Percentiles rank a stretch among this genome's conserved stretches.
phyloP scores from a whole-genome alignment of 2,113 vertebrate genomes.

The Etia nguti region DNA sequence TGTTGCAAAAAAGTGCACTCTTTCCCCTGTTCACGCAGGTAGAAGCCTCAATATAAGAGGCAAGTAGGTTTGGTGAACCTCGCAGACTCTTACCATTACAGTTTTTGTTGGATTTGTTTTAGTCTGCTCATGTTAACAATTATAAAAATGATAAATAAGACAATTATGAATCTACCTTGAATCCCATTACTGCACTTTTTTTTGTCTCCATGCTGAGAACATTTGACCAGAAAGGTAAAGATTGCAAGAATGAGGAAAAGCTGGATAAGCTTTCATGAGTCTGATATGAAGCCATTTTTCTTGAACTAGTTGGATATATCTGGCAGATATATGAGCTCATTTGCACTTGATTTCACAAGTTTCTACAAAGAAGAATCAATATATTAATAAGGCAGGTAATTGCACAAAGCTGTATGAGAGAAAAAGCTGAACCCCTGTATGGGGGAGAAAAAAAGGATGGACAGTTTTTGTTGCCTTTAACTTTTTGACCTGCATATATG shows the following conservation, averaged over 20 bases:
- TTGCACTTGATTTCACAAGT: not conserved
- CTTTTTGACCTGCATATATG: not conserved
- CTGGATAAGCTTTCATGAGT: not conserved
- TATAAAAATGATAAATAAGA: not conserved
- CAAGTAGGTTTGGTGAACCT: not conserved
- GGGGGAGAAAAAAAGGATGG: not conserved
- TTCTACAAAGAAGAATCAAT: not conserved
- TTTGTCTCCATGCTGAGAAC: not conserved
- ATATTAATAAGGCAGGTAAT: not conserved
- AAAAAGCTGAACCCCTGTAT: not conserved
- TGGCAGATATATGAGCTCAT: not conserved
- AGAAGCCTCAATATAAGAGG: not conserved
- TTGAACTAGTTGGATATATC: not conserved
- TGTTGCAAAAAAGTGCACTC: not conserved
- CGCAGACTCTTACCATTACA: not conserved
- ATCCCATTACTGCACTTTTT: not conserved
- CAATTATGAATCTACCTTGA: not conserved
- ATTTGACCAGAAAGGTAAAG: not conserved
- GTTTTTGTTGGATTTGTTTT: not conserved
- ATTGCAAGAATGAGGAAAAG: not conserved
- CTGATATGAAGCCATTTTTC: not conserved
- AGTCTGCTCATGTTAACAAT: not conserved
- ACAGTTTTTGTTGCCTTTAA: not conserved
- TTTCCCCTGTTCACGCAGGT: fast-evolving
- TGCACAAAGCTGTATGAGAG: not conserved